Evolutionary conservation across 2,888 invertebrate species (phyloP), one percentile per base, ranked within the genome.

Genomic region (Tenthredo amoena): DNA sequence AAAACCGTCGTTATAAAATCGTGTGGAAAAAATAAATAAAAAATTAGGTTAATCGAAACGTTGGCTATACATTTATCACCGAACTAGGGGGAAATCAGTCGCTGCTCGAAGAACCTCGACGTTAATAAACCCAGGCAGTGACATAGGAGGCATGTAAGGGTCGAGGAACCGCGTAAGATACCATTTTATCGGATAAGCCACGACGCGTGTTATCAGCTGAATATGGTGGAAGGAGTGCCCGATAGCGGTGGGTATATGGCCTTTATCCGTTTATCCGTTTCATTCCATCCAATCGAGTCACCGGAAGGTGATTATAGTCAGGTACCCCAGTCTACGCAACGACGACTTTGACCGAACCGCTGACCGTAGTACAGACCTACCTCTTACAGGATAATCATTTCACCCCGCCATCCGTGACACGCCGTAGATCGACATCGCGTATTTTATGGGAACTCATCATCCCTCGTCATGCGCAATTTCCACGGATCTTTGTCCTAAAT

Each of bases 261-360:
- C 62, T 58, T 81, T 81, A 81, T 81, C 81, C 81, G 81, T 81
- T 81, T 81, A 68, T 83, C 83, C 83, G 68, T 71, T 71, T 83
- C 68, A 65, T 83, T 71, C 50, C 83, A 71, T 71, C 83, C 83
- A 71, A 68, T 83, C 83, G 83, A 83, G 71, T 71, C 68, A 68
- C 68, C 83, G 68, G 65, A 71, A 58, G 62, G 68, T 71, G 83
- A 83, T 83, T 81, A 81, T 81, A 31, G 81, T 26, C 81, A 81
- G 81, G 81, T 81, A 81, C 62, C 50, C 74, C 40, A 12, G 21
- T 10, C 31, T 50, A 31, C 31, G 31, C 77, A 34, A 31, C 77
- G 34, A 40, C 47, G 50, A 62, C 62, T 31, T 15, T 62, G 81
- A 58, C 81, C 81, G 58, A 40, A 81, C 34, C 81, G 37, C 50